Evolutionary conservation across 2,797 vertebrate species (phyloP), one percentile per base, ranked within the genome.

Genomic region (Jordanella pulchra): DNA sequence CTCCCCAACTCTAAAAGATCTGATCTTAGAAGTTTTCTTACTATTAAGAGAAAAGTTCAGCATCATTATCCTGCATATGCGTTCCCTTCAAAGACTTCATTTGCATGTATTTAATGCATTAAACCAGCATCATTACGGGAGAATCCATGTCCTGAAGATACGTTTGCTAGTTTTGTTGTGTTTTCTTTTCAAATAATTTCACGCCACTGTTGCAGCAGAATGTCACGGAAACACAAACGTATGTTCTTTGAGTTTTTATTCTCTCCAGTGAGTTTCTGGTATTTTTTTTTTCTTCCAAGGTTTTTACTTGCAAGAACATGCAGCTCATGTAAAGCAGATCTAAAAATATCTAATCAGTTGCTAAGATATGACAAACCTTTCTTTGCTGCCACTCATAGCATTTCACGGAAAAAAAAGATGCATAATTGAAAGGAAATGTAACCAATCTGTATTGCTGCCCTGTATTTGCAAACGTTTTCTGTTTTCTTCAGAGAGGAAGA

Each of bases 331-430:
- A 79, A 82, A 84, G 25, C 69, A 58, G 71, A 77, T 68, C 80
- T 84, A 89, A 85, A 91, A 87, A 91, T 87, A 88, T 84, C 79
- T 35, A n/a, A 82, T 85, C 76, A 71, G 82, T 89, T 81, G 87
- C 84, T 86, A 89, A 87, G 85, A 88, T 85, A 88, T 90, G 76
- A 79, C 78, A 50, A 6, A 84, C 78, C 72, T 79, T 75, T 76
- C 87, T 86, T 76, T 78, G 82, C 74, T 80, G 72, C 55, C 71
- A 71, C 55, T 69, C 55, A 83, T 73, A 61, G 75, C 56, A 78
- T 75, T 68, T 75, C 71, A 71, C 30, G 27, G 13, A 39, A 75
- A 47, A 77, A 81, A 54, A 76, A 55, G 72, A 54, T 17, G 18
- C 67, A 79, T 76, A 83, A 86, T 74, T 72, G 60, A 83, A 75